Evolutionary conservation across 2,113 vertebrate species (phyloP).

Genomic region (Typhlomys cinereus): DNA sequence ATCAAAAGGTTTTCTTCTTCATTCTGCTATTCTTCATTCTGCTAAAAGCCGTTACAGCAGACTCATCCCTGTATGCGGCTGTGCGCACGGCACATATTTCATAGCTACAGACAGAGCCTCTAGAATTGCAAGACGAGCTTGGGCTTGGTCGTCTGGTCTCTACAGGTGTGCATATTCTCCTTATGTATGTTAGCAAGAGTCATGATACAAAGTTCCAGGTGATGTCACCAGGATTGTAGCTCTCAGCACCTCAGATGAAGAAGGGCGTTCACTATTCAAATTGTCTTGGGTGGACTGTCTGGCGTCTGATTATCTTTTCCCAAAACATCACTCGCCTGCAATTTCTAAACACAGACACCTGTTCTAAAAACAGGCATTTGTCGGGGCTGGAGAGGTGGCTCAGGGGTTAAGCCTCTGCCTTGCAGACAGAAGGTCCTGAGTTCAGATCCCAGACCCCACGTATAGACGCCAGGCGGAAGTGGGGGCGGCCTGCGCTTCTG

Average conservation of each 20-base stretch:
- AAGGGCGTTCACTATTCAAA: background rate
- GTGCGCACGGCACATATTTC: background rate
- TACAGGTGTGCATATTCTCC: background rate
- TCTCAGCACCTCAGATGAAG: background rate
- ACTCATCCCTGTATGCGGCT: background rate
- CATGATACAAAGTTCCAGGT: slow-evolving; percentile 32
- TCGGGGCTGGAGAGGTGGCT: too few species aligned
- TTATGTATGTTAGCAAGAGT: slow-evolving; percentile 28
- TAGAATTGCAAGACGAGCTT: background rate
- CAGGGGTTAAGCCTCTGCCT: too few species aligned
- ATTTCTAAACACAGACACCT: slow-evolving; percentile 13
- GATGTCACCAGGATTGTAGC: background rate
- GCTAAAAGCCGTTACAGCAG: slow-evolving; percentile 57
- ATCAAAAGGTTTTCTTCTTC: slow-evolving; percentile 38
- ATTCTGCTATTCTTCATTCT: slow-evolving; percentile 36
- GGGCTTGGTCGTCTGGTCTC: slow-evolving; percentile 58
- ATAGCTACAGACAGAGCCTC: background rate
- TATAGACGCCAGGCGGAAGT: too few species aligned
- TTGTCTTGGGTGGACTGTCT: background rate
- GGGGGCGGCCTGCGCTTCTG: too few species aligned
- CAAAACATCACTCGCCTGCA: background rate
- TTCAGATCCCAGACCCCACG: too few species aligned
- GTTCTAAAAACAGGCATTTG: background rate
- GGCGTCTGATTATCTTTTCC: slow-evolving; percentile 2
- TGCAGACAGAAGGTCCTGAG: too few species aligned